Conservation (phyloP, 2,888 invertebrate species). For the Conus canariensis region DNA sequence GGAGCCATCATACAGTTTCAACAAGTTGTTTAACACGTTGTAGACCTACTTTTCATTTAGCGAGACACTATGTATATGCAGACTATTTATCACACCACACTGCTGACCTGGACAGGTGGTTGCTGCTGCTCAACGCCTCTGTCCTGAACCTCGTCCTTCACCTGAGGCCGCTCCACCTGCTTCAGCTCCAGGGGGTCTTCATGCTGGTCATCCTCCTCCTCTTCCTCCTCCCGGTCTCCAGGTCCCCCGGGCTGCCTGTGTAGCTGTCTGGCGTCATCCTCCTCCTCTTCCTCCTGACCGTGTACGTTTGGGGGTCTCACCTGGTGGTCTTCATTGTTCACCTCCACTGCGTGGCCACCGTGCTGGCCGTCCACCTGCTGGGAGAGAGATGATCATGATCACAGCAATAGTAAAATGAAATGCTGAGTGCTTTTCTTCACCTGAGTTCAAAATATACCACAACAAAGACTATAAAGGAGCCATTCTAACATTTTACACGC, state of each 20-base stretch:
- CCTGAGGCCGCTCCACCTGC: neutral
- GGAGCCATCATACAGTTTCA: too few relatives aligned
- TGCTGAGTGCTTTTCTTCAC: too few relatives aligned
- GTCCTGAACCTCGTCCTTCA: neutral
- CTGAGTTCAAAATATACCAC: too few relatives aligned
- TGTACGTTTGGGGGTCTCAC: slow-evolving; percentile 10
- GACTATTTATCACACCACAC: too few relatives aligned
- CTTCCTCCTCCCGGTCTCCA: neutral
- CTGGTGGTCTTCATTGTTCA: slow-evolving; percentile 34
- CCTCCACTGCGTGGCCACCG: neutral
- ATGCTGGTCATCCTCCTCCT: neutral
- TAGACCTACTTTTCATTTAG: too few relatives aligned
- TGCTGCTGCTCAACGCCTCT: neutral
- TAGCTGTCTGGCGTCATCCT: neutral
- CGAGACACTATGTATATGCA: too few relatives aligned
- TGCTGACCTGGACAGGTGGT: slow-evolving; percentile 13
- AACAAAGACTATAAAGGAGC: too few relatives aligned
- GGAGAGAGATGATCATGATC: too few relatives aligned
- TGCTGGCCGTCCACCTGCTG: neutral
- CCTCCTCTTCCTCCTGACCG: neutral
- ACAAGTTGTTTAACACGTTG: too few relatives aligned
- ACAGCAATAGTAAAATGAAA: too few relatives aligned
- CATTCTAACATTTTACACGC: too few relatives aligned
- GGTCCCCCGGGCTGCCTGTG: neutral
- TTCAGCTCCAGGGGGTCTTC: slow-evolving; percentile 28